Percentiles rank a stretch among this genome's conserved stretches.
These are phyloP conservation scores for Hydrolagus colliei DNA, from an alignment of 2,797 vertebrate genomes.

Conservation along the genomic window DNA sequence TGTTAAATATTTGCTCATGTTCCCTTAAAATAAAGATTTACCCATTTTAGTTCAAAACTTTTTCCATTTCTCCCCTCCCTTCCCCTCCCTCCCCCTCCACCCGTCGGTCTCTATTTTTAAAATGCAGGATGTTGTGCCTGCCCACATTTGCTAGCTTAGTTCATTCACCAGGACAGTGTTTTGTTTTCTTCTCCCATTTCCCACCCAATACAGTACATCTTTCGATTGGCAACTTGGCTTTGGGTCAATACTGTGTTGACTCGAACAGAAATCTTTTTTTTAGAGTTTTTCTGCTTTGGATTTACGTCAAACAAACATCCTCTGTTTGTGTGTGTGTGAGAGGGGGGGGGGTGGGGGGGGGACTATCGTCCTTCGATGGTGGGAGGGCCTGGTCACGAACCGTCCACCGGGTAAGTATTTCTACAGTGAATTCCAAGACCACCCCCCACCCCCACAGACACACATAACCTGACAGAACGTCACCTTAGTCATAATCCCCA, in stretches of 20 bases:
- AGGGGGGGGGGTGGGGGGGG: no score
- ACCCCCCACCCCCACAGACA: not conserved
- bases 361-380: no score
- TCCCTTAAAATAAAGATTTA: slow-evolving; percentile 25
- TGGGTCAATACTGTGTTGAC: no score
- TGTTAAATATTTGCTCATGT: slow-evolving; percentile 12
- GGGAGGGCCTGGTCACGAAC: not conserved
- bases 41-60: not conserved
- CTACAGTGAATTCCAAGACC: no score
- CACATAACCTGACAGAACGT: not conserved
- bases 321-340: not conserved
- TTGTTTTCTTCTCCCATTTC: not conserved
- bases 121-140: not conserved
- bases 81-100: no score
- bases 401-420: not conserved
- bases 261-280: no score
- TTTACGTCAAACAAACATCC: not conserved
- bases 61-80: slow-evolving; percentile 1
- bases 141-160: not conserved
- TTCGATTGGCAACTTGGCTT: no score
- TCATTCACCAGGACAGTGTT: not conserved
- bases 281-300: not conserved
- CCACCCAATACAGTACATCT: not conserved
- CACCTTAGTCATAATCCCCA: not conserved
- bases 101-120: no score